These are phyloP conservation scores for Cinclus cinclus DNA, from an alignment of 2,113 vertebrate genomes.

Conservation along the genomic window DNA sequence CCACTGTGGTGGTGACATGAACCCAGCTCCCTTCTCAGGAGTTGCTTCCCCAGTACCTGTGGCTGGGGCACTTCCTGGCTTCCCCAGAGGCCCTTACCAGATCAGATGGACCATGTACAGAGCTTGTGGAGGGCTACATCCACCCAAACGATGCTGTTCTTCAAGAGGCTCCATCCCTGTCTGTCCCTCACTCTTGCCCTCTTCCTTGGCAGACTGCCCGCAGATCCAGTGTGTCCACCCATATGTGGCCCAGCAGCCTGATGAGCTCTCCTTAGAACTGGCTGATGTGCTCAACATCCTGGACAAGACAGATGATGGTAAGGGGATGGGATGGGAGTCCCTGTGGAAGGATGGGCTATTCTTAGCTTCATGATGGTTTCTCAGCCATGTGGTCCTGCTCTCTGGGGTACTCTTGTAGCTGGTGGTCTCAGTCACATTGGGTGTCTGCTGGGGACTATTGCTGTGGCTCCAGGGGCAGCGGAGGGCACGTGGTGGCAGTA, in stretches of 20 bases:
- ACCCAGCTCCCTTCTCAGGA: background rate
- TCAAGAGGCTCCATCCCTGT: accelerated
- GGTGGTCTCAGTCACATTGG: accelerated
- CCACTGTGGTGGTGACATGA: accelerated
- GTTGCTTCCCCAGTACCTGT: accelerated
- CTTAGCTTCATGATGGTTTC: background rate
- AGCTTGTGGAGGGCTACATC: accelerated
- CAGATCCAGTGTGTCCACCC: conserved; percentile 98
- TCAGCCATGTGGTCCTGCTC: background rate
- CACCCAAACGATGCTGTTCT: accelerated
- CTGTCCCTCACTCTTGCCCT: background rate
- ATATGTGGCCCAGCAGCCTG: conserved; percentile 89
- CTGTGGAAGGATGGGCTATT: background rate
- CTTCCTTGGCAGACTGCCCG: conserved; percentile 80
- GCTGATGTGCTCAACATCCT: conserved; percentile 91
- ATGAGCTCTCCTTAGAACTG: conserved; percentile 93
- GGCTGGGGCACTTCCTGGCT: background rate
- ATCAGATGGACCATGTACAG: background rate
- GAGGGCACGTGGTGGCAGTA: background rate
- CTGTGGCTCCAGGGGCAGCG: background rate
- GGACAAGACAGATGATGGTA: conserved; percentile 91
- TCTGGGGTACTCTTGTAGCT: background rate
- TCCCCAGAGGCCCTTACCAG: background rate
- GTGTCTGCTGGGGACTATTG: background rate
- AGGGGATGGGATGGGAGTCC: background rate